Evolutionary conservation across 37 sponge, comb jelly and placozoan species (phyloP).

Genomic region (Spongilla lacustris): DNA sequence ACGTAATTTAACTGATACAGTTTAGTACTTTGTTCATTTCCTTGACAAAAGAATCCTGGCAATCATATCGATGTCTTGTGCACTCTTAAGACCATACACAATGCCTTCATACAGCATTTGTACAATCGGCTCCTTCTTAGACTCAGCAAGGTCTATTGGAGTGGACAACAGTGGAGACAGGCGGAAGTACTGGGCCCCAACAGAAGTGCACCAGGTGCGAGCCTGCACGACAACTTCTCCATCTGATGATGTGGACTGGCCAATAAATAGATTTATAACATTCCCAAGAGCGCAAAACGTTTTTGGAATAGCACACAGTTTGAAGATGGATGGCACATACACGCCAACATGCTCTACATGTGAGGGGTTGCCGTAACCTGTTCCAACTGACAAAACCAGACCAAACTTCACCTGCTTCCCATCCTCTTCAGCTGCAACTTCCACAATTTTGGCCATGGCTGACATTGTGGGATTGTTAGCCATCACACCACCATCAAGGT

Average conservation of each 20-base stretch:
- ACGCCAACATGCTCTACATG: neutral
- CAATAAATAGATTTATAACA: too few relatives aligned
- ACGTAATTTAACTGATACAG: too few relatives aligned
- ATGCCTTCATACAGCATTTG: constrained; percentile 36
- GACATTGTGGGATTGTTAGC: constrained; percentile 67
- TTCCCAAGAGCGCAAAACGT: too few relatives aligned
- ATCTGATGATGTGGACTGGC: too few relatives aligned
- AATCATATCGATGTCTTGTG: constrained; percentile 6
- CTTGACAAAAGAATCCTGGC: constrained; percentile 6
- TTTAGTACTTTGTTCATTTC: too few relatives aligned
- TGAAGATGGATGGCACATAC: neutral
- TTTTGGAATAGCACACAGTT: neutral
- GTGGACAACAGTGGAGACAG: neutral
- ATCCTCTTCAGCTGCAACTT: neutral
- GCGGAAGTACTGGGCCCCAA: too few relatives aligned
- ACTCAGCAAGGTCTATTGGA: constrained; percentile 31
- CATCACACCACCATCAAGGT: constrained; percentile 68
- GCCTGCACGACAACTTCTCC: too few relatives aligned
- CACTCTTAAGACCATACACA: constrained; percentile 10
- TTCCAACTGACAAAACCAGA: constrained; percentile 31
- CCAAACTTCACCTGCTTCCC: constrained; percentile 9
- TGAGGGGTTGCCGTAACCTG: neutral
- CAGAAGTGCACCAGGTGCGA: too few relatives aligned
- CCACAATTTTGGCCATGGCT: constrained; percentile 46
- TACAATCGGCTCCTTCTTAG: constrained; percentile 5